A percentile compares a stretch with the other conserved stretches of the same genome.
These are phyloP conservation scores for Neolamprologus sp. DNA, from an alignment of 2,113 vertebrate species.

Conservation along the genomic window DNA sequence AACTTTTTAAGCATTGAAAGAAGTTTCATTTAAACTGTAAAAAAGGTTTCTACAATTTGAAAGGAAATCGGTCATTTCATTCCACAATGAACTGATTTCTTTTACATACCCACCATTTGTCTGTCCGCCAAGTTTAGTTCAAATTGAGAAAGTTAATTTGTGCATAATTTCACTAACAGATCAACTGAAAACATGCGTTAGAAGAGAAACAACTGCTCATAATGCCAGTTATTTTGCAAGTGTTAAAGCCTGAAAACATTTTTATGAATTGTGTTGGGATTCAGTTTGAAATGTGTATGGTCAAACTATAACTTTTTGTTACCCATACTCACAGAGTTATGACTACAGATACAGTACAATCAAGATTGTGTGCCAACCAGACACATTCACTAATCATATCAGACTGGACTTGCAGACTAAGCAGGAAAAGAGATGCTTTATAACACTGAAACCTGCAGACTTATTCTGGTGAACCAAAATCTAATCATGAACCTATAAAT, in stretches of 20 bases:
- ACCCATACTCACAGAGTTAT: accelerated
- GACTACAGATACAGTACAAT: neutral
- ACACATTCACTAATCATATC: accelerated
- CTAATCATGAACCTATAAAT: neutral
- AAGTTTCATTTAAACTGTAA: neutral
- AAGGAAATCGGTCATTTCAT: neutral
- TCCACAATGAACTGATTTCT: neutral
- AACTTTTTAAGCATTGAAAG: neutral
- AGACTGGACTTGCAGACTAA: neutral
- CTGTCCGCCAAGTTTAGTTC: accelerated
- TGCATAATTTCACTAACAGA: accelerated
- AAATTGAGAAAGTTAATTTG: neutral
- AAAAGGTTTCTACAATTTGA: neutral
- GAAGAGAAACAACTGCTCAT: neutral
- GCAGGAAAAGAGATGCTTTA: neutral
- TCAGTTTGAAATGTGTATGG: neutral
- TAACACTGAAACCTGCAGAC: accelerated
- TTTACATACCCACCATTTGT: neutral
- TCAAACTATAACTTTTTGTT: accelerated
- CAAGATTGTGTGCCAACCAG: accelerated
- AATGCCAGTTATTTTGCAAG: neutral
- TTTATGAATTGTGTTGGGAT: neutral
- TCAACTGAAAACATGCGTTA: accelerated
- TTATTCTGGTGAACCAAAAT: neutral
- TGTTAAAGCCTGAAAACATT: neutral